A percentile compares a stretch with the other conserved stretches of the same genome.
Evolutionary conservation across 1,140 invertebrate species (phyloP).

Genomic region (Drosophila guanche): DNA sequence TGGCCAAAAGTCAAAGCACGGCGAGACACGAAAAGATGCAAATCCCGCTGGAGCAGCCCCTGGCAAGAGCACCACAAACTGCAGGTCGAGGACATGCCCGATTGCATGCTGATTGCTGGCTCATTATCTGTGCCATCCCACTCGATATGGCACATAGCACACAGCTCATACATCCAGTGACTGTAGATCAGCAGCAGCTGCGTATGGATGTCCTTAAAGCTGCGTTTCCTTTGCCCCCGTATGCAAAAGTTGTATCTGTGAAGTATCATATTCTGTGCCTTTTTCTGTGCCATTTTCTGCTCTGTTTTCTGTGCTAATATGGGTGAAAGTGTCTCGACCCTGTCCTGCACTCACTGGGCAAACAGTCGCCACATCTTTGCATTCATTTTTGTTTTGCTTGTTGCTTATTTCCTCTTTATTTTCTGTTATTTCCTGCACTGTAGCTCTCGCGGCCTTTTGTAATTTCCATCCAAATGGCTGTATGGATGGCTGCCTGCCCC

Average conservation of each 20-base stretch:
- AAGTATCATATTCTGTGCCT: too few relatives aligned
- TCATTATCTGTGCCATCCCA: slow-evolving; percentile 34
- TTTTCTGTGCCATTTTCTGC: too few relatives aligned
- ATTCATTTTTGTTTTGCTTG: slow-evolving; percentile 25
- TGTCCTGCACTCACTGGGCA: slow-evolving; percentile 26
- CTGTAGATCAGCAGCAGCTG: neutral
- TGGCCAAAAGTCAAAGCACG: slow-evolving; percentile 60
- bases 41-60: slow-evolving; percentile 55
- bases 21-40: slow-evolving; percentile 46
- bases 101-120: slow-evolving; percentile 45
- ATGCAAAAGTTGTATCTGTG: slow-evolving; percentile 27
- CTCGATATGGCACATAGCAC: slow-evolving; percentile 10
- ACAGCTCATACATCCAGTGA: slow-evolving; percentile 20
- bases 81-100: too few relatives aligned
- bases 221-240: slow-evolving; percentile 13
- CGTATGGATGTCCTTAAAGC: slow-evolving; percentile 29
- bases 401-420: slow-evolving; percentile 69
- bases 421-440: slow-evolving; percentile 59
- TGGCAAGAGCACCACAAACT: slow-evolving; percentile 13
- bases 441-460: slow-evolving; percentile 37
- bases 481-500: slow-evolving; percentile 45
- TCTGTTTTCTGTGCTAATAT: slow-evolving; percentile 27
- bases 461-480: slow-evolving; percentile 64
- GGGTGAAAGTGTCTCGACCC: slow-evolving; percentile 41
- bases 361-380: slow-evolving; percentile 11